phyloP scores from a whole-genome alignment of 2,888 invertebrate species.

The Athalia circularis region DNA sequence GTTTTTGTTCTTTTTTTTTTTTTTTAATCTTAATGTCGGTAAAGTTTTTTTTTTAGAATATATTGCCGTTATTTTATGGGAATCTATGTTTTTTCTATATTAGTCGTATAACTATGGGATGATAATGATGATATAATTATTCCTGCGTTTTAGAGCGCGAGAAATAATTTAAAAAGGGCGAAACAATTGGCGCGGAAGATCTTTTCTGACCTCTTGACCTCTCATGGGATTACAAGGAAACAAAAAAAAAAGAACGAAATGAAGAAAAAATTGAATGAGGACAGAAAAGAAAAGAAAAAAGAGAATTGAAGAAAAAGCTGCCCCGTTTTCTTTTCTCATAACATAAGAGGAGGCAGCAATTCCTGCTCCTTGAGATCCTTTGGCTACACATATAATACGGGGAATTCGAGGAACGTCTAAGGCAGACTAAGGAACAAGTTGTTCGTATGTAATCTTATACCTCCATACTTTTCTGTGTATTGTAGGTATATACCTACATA shows the following conservation, averaged over 20 bases:
- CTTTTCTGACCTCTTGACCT: too few relatives aligned
- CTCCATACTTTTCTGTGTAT: neutral
- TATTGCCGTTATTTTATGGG: too few relatives aligned
- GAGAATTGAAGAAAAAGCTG: neutral
- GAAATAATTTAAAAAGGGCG: too few relatives aligned
- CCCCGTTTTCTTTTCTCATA: conserved; percentile 10
- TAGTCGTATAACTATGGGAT: too few relatives aligned
- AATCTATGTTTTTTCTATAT: too few relatives aligned
- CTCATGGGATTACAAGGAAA: neutral
- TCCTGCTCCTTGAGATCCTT: neutral
- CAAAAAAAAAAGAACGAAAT: neutral
- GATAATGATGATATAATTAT: too few relatives aligned
- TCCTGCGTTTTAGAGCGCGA: too few relatives aligned
- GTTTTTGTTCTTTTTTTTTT: neutral
- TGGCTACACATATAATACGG: neutral
- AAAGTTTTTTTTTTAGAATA: too few relatives aligned
- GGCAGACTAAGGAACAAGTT: conserved; percentile 33
- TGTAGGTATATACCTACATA: neutral
- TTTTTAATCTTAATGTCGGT: neutral
- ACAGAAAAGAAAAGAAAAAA: neutral
- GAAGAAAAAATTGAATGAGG: neutral
- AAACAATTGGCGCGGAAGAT: too few relatives aligned
- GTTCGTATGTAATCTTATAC: neutral
- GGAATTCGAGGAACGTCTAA: conserved; percentile 23
- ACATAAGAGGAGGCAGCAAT: neutral